These are phyloP conservation scores for Hymenopus coronatus DNA, from an alignment of 2,888 invertebrate species.

Conservation along the genomic window DNA sequence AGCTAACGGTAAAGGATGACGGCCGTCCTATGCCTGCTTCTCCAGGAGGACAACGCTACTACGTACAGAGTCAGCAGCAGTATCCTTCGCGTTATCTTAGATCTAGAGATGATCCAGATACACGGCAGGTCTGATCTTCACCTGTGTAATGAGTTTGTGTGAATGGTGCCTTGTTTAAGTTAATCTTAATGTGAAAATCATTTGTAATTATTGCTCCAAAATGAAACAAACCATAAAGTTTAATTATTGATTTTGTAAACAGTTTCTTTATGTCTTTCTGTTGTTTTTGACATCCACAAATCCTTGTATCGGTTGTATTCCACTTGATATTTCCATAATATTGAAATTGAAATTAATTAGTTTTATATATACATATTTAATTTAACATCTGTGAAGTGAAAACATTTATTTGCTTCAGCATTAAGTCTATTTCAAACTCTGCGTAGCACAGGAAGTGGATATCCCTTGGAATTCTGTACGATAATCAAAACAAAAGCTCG, in stretches of 20 bases:
- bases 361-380: too few relatives aligned
- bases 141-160: background rate
- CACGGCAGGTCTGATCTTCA: background rate
- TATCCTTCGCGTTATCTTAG: conserved; percentile 5
- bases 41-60: conserved; percentile 29
- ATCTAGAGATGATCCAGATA: conserved; percentile 1
- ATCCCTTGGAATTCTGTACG: too few relatives aligned
- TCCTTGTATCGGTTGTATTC: too few relatives aligned
- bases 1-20: conserved; percentile 36
- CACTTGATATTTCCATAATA: too few relatives aligned
- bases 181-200: background rate
- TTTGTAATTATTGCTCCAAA: background rate
- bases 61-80: conserved; percentile 33
- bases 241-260: background rate
- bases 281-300: too few relatives aligned
- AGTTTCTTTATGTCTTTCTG: background rate
- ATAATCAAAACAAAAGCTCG: too few relatives aligned
- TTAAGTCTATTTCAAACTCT: too few relatives aligned
- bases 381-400: too few relatives aligned
- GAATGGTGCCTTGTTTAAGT: too few relatives aligned
- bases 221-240: background rate
- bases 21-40: conserved; percentile 28
- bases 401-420: too few relatives aligned
- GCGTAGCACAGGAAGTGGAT: too few relatives aligned
- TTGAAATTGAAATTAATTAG: too few relatives aligned